These are phyloP conservation scores for Tenualosa ilisha DNA, from an alignment of 2,797 vertebrate genomes.

Conservation along the genomic window DNA sequence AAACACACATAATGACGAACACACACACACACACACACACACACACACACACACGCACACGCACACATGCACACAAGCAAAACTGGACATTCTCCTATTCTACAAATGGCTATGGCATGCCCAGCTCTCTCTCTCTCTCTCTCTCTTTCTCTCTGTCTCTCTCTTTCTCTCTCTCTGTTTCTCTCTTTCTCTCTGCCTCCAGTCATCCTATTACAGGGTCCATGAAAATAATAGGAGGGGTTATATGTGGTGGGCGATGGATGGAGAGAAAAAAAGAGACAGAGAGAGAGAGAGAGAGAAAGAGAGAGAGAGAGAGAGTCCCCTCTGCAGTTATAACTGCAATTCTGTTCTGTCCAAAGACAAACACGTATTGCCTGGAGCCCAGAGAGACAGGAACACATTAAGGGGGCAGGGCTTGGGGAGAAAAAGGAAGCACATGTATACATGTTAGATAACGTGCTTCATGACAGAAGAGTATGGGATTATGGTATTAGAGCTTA, in stretches of 20 bases:
- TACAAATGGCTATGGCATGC: not conserved
- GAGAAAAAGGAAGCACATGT: not conserved
- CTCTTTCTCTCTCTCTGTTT: not conserved
- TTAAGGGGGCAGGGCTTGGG: not conserved
- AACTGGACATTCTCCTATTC: not conserved
- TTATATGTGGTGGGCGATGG: not conserved
- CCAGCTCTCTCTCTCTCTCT: not conserved
- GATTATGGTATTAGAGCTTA: slow-evolving; percentile 22
- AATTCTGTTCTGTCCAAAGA: not conserved
- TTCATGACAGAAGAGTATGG: slow-evolving; percentile 23
- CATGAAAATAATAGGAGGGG: not conserved
- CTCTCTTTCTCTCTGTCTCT: not conserved
- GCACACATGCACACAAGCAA: not conserved
- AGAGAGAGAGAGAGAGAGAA: not conserved
- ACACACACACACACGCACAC: not conserved
- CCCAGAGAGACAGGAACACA: not conserved
- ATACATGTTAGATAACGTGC: slow-evolving; percentile 23
- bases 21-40: not conserved
- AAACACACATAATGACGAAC: not conserved
- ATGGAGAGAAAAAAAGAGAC: not conserved
- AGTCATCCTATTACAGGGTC: slow-evolving; percentile 22
- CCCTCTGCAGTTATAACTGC: not conserved
- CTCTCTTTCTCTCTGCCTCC: not conserved
- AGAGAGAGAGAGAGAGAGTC: not conserved
- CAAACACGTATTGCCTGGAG: not conserved